These are phyloP conservation scores for Brachyptera risi DNA, from an alignment of 2,888 invertebrate genomes.

Conservation along the genomic window DNA sequence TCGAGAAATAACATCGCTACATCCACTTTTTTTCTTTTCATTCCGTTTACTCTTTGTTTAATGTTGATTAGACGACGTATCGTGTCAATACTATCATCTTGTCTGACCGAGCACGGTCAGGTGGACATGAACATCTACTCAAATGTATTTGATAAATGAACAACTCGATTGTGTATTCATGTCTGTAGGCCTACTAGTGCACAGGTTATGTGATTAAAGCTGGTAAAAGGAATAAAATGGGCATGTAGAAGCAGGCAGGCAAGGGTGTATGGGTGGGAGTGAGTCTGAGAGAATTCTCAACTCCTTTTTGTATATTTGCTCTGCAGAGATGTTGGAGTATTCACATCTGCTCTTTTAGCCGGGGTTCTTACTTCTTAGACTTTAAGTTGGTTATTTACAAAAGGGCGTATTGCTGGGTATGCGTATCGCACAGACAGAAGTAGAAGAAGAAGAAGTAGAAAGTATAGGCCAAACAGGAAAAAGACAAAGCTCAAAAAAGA, in stretches of 20 bases:
- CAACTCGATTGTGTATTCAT: no score
- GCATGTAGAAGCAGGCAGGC: no score
- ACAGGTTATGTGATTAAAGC: conserved; percentile 17
- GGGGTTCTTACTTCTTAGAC: conserved; percentile 5
- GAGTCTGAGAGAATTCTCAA: conserved; percentile 9
- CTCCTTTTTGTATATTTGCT: conserved; percentile 20
- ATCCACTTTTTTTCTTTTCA: no score
- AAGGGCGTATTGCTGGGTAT: conserved; percentile 5
- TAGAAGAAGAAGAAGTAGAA: no score
- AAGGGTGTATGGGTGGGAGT: no score
- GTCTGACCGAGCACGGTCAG: no score
- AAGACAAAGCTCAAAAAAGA: conserved; percentile 20
- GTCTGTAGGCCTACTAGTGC: conserved; percentile 4
- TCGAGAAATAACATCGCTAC: no score
- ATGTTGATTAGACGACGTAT: no score
- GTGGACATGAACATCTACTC: no score
- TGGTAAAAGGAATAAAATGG: conserved; percentile 6
- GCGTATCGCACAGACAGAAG: conserved; percentile 2
- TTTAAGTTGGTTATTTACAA: conserved; percentile 19
- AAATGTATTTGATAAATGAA: no score
- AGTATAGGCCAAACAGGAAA: conserved; percentile 16
- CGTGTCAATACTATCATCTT: no score
- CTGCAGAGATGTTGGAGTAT: conserved; percentile 5
- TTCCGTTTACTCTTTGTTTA: no score
- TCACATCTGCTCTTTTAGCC: conserved; percentile 20